A percentile compares a stretch with the other conserved stretches of the same genome.
phyloP scores from a whole-genome alignment of 1,140 invertebrate species.

The Sitophilus oryzae region DNA sequence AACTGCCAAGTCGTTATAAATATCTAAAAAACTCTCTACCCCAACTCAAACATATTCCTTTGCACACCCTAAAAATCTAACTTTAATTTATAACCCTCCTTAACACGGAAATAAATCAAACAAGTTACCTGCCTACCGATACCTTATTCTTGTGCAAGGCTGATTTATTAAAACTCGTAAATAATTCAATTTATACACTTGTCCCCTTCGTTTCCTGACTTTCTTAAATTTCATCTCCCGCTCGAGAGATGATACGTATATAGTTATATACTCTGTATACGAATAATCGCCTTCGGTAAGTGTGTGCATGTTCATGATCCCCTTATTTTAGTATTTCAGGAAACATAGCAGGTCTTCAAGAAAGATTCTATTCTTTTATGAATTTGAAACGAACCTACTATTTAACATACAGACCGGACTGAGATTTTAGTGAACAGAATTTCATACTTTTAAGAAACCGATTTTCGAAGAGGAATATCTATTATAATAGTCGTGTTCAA shows the following conservation, averaged over 20 bases:
- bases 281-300: slow-evolving; percentile 4
- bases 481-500: too few relatives aligned
- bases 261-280: slow-evolving; percentile 26
- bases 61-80: not conserved
- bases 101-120: slow-evolving; percentile 1
- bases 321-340: slow-evolving; percentile 23
- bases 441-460: too few relatives aligned
- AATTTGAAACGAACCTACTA: slow-evolving; percentile 9
- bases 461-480: too few relatives aligned
- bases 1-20: too few relatives aligned
- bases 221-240: slow-evolving; percentile 23
- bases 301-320: slow-evolving; percentile 14
- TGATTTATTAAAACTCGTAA: slow-evolving; percentile 24
- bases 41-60: not conserved
- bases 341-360: slow-evolving; percentile 26
- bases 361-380: slow-evolving; percentile 10
- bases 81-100: slow-evolving; percentile 1
- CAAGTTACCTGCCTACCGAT: slow-evolving; percentile 15
- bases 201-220: slow-evolving; percentile 14
- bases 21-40: not conserved
- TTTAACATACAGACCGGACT: too few relatives aligned
- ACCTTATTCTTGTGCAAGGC: slow-evolving; percentile 5
- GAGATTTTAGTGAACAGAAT: too few relatives aligned
- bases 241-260: slow-evolving; percentile 18
- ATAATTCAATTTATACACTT: slow-evolving; percentile 28